Evolutionary conservation across 2,888 invertebrate genomes (phyloP).

Genomic region (Plebejus anna): DNA sequence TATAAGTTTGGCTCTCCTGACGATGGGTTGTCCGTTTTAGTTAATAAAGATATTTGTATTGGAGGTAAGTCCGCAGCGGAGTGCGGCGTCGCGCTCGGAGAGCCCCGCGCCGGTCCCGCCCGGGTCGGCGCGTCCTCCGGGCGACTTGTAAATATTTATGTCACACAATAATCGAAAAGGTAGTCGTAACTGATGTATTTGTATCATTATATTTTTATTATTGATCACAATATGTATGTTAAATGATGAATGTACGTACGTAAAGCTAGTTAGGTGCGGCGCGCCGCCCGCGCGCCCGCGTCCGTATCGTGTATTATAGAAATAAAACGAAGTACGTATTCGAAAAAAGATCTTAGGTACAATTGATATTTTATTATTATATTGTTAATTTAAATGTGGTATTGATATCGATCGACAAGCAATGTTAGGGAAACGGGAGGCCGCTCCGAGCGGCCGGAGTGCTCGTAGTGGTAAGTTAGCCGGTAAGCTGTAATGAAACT

Average conservation of each 20-base stretch:
- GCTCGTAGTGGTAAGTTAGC: constrained; percentile 75
- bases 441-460: constrained; percentile 63
- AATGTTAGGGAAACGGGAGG: constrained; percentile 67
- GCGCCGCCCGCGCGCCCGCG: constrained; percentile 42
- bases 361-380: constrained; percentile 77
- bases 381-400: constrained; percentile 78
- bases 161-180: constrained; percentile 78
- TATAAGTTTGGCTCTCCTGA: constrained; percentile 67
- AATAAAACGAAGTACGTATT: constrained; percentile 70
- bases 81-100: constrained; percentile 36
- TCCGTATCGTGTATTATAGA: constrained; percentile 61
- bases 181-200: constrained; percentile 75
- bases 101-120: constrained; percentile 31
- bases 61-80: constrained; percentile 36
- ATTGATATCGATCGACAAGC: constrained; percentile 76
- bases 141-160: constrained; percentile 79
- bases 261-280: constrained; percentile 48
- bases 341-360: constrained; percentile 78
- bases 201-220: constrained; percentile 80
- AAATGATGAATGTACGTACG: constrained; percentile 61
- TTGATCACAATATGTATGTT: constrained; percentile 76
- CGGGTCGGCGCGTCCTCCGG: constrained; percentile 60
- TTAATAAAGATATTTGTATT: constrained; percentile 70
- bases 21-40: constrained; percentile 65
- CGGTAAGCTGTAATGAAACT: constrained; percentile 74